A percentile compares a stretch with the other conserved stretches of the same genome.
These are phyloP conservation scores for Blera fallax DNA, from an alignment of 2,888 invertebrate genomes.

Conservation along the genomic window DNA sequence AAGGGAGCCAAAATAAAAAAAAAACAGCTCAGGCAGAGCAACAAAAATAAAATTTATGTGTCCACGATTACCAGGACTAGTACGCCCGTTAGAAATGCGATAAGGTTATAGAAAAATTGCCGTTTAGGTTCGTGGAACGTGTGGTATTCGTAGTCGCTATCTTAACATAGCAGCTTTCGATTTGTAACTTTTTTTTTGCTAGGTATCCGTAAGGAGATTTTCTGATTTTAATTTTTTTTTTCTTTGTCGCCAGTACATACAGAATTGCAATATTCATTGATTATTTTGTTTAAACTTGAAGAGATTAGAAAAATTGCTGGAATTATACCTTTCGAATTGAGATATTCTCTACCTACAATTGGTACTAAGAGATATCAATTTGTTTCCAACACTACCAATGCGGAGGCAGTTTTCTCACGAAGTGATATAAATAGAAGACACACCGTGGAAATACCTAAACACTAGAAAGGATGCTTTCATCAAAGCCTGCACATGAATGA, in stretches of 20 bases:
- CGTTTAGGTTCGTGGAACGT: not conserved
- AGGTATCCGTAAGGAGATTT: not conserved
- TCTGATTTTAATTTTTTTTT: not conserved
- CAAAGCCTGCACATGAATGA: conserved; percentile 1
- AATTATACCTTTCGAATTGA: not conserved
- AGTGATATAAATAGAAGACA: too few species aligned
- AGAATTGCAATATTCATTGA: not conserved
- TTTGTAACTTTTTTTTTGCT: not conserved
- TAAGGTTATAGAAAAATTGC: conserved; percentile 21
- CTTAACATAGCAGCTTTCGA: conserved; percentile 4
- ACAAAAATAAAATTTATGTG: conserved; percentile 36
- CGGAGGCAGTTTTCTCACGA: not conserved
- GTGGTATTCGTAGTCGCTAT: not conserved
- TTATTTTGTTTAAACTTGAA: not conserved
- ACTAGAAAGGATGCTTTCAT: not conserved
- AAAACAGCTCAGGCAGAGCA: not conserved
- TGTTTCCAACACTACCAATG: not conserved
- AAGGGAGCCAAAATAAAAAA: not conserved
- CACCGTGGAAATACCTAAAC: not conserved
- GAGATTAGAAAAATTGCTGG: not conserved
- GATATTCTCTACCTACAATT: too few species aligned
- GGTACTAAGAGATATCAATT: not conserved
- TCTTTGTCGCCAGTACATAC: not conserved
- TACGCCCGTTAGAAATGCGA: conserved; percentile 21
- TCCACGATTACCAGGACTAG: conserved; percentile 11